Base-by-base conservation (phyloP, 1,140 invertebrate species). In the Drosophila kanapiae region DNA sequence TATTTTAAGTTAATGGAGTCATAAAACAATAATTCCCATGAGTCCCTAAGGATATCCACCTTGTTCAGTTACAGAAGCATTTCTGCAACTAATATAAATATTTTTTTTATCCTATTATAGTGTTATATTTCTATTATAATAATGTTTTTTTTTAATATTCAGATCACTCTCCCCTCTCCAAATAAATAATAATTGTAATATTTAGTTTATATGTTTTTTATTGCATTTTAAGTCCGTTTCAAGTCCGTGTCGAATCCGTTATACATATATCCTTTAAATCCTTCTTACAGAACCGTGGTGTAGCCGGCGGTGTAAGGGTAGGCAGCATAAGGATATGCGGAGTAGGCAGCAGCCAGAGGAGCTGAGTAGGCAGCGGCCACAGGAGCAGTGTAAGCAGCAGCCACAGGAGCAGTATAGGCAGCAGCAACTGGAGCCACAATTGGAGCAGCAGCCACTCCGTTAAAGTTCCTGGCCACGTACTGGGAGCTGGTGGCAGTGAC, bases 401-500 rank as follows among this genome's bases (percentile, higher is more conserved):
- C 78, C 9, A 86, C 53, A 0, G 88, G 82, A n/a, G 79, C 63
- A 6, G 78, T 65, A n/a, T 90, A 90, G 0, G 79, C 71, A 10
- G 82, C 77, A n/a, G 80, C 79, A 40, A 83, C 79, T 0, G 91
- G 81, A 42, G 92, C 84, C 56, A 92, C 91, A 69, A 91, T 64
- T 14, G 75, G 91, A 18, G 91, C 87, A 42, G 85, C 57, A 23
- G 92, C 90, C 16, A 91, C 74, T 37, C 92, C 93, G 48, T 93
- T 93, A 63, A 91, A 93, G 78, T 94, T 93, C 51, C 93, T 92
- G 43, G 93, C 91, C 54, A 94, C 87, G 47, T 92, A 92, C 69
- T 94, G 93, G 5, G 93, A 93, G 72, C 93, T 94, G 27, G 86
- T 92, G n/a, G 94, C 93, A 8, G 93, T 93, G n/a, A 93, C 92